phyloP scores from a whole-genome alignment of 2,113 vertebrate genomes.

The Petaurus breviceps region DNA sequence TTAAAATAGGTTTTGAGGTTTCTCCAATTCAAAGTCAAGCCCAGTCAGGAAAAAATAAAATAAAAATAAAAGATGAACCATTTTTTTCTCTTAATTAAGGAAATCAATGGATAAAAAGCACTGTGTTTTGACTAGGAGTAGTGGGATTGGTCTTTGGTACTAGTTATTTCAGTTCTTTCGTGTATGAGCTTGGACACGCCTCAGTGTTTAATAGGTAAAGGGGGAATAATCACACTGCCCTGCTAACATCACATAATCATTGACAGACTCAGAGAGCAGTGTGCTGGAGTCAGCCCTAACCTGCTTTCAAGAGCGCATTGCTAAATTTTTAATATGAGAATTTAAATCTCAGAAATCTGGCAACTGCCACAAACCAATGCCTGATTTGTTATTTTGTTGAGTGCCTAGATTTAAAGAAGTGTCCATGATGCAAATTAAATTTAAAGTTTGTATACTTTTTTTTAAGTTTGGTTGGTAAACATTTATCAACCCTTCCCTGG shows the following conservation, averaged over 20 bases:
- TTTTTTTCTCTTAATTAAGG: neutral
- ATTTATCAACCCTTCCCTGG: neutral
- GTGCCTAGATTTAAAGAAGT: neutral
- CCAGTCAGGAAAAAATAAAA: neutral
- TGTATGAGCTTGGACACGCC: neutral
- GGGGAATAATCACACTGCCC: neutral
- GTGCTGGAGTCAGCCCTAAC: neutral
- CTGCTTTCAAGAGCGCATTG: neutral
- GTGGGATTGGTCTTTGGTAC: neutral
- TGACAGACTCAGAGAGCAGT: neutral
- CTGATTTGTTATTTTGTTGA: neutral
- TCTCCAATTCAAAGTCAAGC: conserved; percentile 29
- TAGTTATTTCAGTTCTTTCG: neutral
- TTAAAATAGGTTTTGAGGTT: conserved; percentile 39
- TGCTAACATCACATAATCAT: neutral
- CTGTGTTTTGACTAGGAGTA: neutral
- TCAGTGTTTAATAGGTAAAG: neutral
- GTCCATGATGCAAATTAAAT: neutral
- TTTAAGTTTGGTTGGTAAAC: neutral
- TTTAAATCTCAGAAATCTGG: neutral
- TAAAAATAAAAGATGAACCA: neutral
- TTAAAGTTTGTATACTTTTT: neutral
- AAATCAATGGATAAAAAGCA: neutral
- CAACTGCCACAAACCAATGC: neutral
- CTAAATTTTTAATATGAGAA: neutral